Evolutionary conservation across 2,113 vertebrate species (phyloP).

Genomic region (Notiomystis cincta): DNA sequence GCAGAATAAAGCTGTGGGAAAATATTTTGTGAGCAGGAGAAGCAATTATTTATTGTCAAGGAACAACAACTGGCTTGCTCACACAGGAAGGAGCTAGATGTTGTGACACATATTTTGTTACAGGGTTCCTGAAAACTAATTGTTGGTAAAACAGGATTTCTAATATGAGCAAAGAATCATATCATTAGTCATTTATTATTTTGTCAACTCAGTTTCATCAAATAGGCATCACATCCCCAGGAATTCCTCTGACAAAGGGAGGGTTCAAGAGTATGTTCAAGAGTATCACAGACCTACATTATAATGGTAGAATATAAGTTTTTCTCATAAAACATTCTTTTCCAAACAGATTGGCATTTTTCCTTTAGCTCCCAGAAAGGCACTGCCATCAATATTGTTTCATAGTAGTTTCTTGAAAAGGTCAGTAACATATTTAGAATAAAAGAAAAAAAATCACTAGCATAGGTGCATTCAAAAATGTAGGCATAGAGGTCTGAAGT

Average conservation of each 20-base stretch:
- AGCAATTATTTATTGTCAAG: not conserved
- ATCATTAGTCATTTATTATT: not conserved
- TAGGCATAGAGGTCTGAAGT: not conserved
- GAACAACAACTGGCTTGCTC: not conserved
- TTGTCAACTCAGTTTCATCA: not conserved
- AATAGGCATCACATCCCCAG: not conserved
- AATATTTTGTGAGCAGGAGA: not conserved
- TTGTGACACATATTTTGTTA: not conserved
- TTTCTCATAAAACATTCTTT: not conserved
- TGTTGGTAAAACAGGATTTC: not conserved
- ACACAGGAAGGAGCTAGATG: not conserved
- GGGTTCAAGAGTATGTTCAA: too few relatives aligned
- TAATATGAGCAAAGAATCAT: not conserved
- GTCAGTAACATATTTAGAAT: not conserved
- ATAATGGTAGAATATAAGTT: not conserved
- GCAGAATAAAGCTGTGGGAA: not conserved
- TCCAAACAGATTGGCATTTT: not conserved
- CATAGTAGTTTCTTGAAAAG: not conserved
- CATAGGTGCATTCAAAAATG: not conserved
- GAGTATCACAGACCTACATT: not conserved
- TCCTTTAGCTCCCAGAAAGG: not conserved
- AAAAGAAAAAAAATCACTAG: not conserved
- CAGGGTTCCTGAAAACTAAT: not conserved
- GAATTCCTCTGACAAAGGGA: not conserved
- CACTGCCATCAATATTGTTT: not conserved